Evolutionary conservation across 1,140 invertebrate species (phyloP), one percentile per base, ranked within the genome.

Genomic region (Leptestheria dahalacensis): DNA sequence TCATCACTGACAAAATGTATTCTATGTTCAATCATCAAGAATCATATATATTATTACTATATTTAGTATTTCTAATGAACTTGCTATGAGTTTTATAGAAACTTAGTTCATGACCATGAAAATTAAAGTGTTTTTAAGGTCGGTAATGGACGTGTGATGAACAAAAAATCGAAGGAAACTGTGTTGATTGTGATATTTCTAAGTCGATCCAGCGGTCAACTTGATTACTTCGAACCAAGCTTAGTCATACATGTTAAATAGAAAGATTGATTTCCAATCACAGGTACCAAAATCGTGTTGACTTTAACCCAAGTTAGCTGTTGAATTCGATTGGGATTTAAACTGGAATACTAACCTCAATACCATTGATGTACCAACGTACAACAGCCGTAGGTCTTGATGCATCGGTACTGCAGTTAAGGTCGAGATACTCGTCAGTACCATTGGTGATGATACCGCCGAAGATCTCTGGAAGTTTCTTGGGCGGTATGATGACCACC

Each of bases 341-440:
- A 6, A 41, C 33, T n/a, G n/a, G n/a, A n/a, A 41, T 9, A 6
- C 33, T 15, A 9, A 41, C 33, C 33, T 41, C 6, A 9, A 41
- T 15, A 9, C 33, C 33, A 41, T 60, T 60, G 48, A 60, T 28
- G 58, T 50, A 29, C 58, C 58, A 60, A 2, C 58, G 58, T 15
- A 60, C 51, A 15, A 50, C 47, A 10, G 58, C 48, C 11, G 58
- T n/a, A 4, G 58, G 58, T 29, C 58, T 48, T 12, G 58, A 60
- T 24, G 48, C 48, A 26, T 60, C 58, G 0, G 58, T 52, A 6
- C 48, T 60, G 26, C 58, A 60, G 48, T 60, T 60, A 20, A 60
- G 51, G 29, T 52, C 33, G n/a, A 52, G 25, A 2, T 33, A 11
- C 21, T 49, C 58, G 1, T 41, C 21, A 4, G 29, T 20, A 12